Evolutionary conservation across 2,888 invertebrate species (phyloP), one percentile per base, ranked within the genome.

Genomic region (Limnephilus auricula): DNA sequence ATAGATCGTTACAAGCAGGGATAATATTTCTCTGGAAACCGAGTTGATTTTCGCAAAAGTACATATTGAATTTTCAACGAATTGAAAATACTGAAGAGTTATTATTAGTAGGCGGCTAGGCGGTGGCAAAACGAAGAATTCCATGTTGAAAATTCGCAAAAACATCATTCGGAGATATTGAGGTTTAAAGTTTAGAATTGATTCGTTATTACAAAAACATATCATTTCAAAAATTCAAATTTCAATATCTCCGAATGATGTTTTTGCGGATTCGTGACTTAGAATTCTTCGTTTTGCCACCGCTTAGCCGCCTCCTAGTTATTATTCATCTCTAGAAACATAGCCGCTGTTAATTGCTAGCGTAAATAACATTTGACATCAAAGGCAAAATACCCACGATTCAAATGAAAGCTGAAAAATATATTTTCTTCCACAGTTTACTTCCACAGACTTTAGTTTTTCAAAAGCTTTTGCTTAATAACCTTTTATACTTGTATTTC

Each of bases 291-390:
- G n/a, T n/a, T n/a, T n/a, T n/a, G n/a, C n/a, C n/a, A n/a, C n/a
- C n/a, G n/a, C n/a, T n/a, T n/a, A n/a, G n/a, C n/a, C n/a, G n/a
- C n/a, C n/a, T n/a, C n/a, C n/a, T n/a, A 40, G 10, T 84, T 40
- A 18, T 37, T n/a, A 84, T 84, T 37, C 34, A 84, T 84, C 40
- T 84, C 13, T 10, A 18, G 40, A 30, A 84, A 45, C 25, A 84
- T 84, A 40, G 10, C 18, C 84, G 12, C n/a, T 40, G 40, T n/a
- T 84, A 84, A 84, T 84, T 84, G 84, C 84, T 45, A 40, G 40
- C 13, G 37, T n/a, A 37, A 37, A 40, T 84, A 84, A 31, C 86
- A 65, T 65, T 83, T 50, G n/a, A 32, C 32, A 65, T 86, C 86
- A 50, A 45, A 86, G 86, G 31, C n/a, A 65, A 50, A 50, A 45